phyloP scores from a whole-genome alignment of 2,888 invertebrate species.

The Bursaphelenchus okinawaensis region DNA sequence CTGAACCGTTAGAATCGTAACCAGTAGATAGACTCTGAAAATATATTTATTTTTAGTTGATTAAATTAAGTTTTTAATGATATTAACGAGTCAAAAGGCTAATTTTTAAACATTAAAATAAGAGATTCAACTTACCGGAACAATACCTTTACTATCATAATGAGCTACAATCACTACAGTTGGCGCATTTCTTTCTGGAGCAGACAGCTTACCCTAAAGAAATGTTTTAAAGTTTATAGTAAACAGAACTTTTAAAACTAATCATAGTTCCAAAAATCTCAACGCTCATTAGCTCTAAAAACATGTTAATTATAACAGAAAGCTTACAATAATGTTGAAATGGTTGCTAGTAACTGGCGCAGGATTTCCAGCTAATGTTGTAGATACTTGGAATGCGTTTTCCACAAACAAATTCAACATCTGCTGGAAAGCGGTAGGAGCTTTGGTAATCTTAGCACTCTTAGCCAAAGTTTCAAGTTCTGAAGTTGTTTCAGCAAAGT shows the following conservation, averaged over 20 bases:
- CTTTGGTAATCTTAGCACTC: slow-evolving; percentile 21
- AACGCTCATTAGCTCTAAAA: too few species aligned
- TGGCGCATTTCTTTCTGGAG: slow-evolving; percentile 64
- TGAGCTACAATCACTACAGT: slow-evolving; percentile 85
- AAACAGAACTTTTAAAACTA: too few species aligned
- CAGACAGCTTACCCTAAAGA: slow-evolving; percentile 41
- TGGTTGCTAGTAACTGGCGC: slow-evolving; percentile 16
- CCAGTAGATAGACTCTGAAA: slow-evolving; percentile 76
- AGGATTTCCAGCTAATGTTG: slow-evolving; percentile 20
- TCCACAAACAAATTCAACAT: slow-evolving; percentile 43
- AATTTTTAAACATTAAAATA: not conserved
- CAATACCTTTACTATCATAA: slow-evolving; percentile 82
- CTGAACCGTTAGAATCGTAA: slow-evolving; percentile 86
- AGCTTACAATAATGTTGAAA: slow-evolving; percentile 35
- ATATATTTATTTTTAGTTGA: not conserved
- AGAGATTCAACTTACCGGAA: slow-evolving; percentile 69
- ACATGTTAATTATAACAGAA: too few species aligned
- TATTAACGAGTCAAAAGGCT: slow-evolving; percentile 9
- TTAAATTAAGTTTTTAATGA: not conserved
- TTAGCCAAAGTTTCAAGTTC: slow-evolving; percentile 26
- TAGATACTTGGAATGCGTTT: slow-evolving; percentile 48
- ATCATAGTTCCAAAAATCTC: too few species aligned
- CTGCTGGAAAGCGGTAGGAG: slow-evolving; percentile 40
- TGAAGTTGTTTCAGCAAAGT: slow-evolving; percentile 34
- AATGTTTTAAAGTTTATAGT: not conserved